Conservation (phyloP, 2,113 vertebrate species). For the Chiloscyllium plagiosum region DNA sequence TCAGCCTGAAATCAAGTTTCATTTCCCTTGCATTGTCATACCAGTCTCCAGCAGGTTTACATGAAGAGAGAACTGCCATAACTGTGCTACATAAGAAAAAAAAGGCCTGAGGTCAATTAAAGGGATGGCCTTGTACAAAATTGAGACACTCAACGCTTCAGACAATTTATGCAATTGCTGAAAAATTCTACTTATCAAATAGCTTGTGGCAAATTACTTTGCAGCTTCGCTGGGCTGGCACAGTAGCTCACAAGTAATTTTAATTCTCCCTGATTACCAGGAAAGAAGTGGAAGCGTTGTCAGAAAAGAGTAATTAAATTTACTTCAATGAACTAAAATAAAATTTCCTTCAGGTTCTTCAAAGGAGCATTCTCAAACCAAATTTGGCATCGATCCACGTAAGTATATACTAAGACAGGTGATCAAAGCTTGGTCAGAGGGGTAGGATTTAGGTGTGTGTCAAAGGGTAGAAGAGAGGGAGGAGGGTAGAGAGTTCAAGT, state of each 20-base stretch:
- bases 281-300: background rate
- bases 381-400: background rate
- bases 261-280: background rate
- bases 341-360: background rate
- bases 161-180: background rate
- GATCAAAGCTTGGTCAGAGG: background rate
- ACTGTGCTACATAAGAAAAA: background rate
- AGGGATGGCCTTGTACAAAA: background rate
- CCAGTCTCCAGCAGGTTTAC: background rate
- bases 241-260: background rate
- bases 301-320: background rate
- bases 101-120: background rate
- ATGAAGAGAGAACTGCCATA: background rate
- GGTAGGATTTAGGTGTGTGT: background rate
- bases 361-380: background rate
- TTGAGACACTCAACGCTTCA: background rate
- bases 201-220: background rate
- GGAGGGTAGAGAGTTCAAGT: background rate
- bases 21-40: background rate
- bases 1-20: background rate
- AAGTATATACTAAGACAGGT: background rate
- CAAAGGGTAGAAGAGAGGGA: background rate
- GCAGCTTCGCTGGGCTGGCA: background rate
- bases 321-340: background rate
- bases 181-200: background rate